phyloP scores from a whole-genome alignment of 2,888 invertebrate species.

The Melipona beecheii region DNA sequence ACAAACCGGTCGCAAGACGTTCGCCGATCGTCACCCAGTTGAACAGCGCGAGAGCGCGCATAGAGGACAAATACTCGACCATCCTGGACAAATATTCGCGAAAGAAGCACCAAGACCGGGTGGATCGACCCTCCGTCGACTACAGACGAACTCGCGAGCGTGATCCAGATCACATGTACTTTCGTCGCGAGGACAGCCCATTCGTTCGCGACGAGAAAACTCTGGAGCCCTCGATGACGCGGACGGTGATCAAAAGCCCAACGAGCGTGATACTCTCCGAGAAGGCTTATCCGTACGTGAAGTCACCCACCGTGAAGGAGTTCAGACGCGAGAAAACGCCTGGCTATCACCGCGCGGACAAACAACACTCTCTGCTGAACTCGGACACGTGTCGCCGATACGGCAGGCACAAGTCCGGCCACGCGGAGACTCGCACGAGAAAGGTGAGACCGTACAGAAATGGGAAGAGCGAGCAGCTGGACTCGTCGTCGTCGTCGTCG shows the following conservation, averaged over 20 bases:
- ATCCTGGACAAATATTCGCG: conserved; percentile 89
- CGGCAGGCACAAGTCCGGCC: conserved; percentile 84
- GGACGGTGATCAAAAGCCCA: conserved; percentile 88
- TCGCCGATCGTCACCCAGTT: conserved; percentile 72
- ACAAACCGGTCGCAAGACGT: conserved; percentile 47
- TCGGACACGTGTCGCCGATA: conserved; percentile 74
- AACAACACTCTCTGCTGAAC: conserved; percentile 86
- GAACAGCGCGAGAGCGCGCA: conserved; percentile 88
- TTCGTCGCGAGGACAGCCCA: conserved; percentile 75
- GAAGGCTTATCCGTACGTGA: conserved; percentile 87
- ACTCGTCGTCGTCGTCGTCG: conserved; percentile 80
- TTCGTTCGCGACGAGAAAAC: conserved; percentile 87
- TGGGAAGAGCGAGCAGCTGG: conserved; percentile 88
- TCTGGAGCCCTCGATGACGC: conserved; percentile 86
- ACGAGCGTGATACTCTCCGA: conserved; percentile 90
- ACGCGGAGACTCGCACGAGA: conserved; percentile 75
- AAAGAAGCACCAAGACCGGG: conserved; percentile 77
- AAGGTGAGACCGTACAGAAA: conserved; percentile 85
- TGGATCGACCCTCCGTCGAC: conserved; percentile 39
- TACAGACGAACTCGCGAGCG: conserved; percentile 60
- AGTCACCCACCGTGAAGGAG: conserved; percentile 78
- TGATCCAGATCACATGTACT: conserved; percentile 69
- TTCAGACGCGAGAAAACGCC: conserved; percentile 88
- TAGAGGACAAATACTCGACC: conserved; percentile 92
- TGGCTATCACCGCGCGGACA: conserved; percentile 76